Base-by-base conservation (phyloP, 2,113 vertebrate genomes). In the Lepidothrix coronata region DNA sequence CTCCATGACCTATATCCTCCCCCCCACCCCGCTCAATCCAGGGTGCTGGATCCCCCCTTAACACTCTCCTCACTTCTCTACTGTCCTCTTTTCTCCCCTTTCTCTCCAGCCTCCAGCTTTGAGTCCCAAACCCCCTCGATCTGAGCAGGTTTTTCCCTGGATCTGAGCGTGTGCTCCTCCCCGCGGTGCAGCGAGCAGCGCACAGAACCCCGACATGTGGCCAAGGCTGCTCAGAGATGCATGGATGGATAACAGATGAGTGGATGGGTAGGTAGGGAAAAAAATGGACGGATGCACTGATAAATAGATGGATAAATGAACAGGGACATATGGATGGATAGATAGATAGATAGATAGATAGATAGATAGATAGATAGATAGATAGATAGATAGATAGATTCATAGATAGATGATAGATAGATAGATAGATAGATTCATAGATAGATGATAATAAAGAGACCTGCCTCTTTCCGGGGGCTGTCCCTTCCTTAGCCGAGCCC, bases 21-120 rank as follows among this genome's bases (percentile, higher is more conserved):
- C 39, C 61, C 57, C 58, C 73, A 51, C 7, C 39, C 62, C 13
- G 3, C 37, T 76, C 49, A 11, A 6, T 5, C 44, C 76, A 6
- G 39, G 19, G 5, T 3, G 2, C 61, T 1, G 3, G 3, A 7
- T 33, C 2, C 23, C 43, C n/a, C 15, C 28, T 35, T 14, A 9
- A 11, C 58, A 19, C 6, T 12, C 37, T 12, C 59, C 33, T 2
- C 1, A 1, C 28, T 15, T 51, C 75, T 18, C 4, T n/a, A 49
- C 9, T 13, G 23, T 30, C 9, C 31, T 68, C 8, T 0, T 14
- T 17, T 6, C 11, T 49, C 57, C 17, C 21, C 15, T 57, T 70
- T 73, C 37, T 65, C 41, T 43, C 41, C 66, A 87, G 49, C 37
- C 43, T 43, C 51, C 11, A 52, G 54, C 30, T 58, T 7, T 18